Conservation (phyloP, 1,140 invertebrate species). For the Conus betulinus region DNA sequence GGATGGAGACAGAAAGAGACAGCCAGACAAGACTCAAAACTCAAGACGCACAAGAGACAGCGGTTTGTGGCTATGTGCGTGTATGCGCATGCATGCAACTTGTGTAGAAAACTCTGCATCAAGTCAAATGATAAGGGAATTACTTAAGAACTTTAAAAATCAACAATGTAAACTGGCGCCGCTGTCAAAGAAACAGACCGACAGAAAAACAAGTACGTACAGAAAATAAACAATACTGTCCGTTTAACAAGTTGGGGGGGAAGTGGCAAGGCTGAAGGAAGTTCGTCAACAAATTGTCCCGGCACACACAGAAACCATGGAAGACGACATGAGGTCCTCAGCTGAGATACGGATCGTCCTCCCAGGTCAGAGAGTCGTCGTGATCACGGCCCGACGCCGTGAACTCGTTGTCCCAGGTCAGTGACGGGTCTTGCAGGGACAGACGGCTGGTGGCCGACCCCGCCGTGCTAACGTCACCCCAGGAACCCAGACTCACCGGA, state of each 20-base stretch:
- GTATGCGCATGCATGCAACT: no score
- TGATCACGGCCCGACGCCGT: not conserved
- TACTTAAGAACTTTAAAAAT: no score
- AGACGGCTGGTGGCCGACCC: not conserved
- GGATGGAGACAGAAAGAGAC: no score
- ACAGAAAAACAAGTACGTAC: not conserved
- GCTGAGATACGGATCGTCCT: not conserved
- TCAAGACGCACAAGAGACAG: no score
- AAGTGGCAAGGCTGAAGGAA: not conserved
- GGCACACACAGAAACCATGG: not conserved
- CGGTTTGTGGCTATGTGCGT: no score
- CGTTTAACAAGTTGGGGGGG: no score
- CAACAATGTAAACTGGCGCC: no score
- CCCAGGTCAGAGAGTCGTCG: constrained; percentile 14
- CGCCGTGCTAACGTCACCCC: constrained; percentile 1
- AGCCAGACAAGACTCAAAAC: no score
- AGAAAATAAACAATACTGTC: not conserved
- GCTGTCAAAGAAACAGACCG: not conserved
- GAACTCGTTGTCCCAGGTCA: constrained; percentile 21
- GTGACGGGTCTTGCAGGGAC: not conserved
- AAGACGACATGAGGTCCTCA: not conserved
- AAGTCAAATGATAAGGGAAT: no score
- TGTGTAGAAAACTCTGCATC: no score
- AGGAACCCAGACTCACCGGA: not conserved
- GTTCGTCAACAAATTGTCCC: not conserved